A percentile compares a stretch with the other conserved stretches of the same genome.
Conservation (phyloP, 2,113 vertebrate genomes). For the Apteryx mantelli region DNA sequence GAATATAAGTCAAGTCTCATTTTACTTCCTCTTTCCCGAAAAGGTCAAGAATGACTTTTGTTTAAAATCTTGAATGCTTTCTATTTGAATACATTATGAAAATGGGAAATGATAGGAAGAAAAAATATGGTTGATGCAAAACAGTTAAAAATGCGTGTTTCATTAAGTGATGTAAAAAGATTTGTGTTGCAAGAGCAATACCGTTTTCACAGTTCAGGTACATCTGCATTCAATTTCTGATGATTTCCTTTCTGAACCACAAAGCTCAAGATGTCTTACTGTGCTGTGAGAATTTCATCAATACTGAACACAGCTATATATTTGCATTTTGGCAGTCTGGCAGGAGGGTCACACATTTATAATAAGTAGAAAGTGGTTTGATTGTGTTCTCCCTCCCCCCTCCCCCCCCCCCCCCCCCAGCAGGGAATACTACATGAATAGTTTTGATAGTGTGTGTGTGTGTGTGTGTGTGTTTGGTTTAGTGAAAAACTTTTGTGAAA, state of each 20-base stretch:
- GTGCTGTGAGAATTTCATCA: not conserved
- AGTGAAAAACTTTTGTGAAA: not conserved
- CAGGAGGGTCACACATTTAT: not conserved
- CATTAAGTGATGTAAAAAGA: not conserved
- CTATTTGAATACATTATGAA: not conserved
- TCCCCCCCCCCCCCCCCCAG: not conserved
- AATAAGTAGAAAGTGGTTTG: not conserved
- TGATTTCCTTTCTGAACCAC: not conserved
- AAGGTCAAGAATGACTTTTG: not conserved
- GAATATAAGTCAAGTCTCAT: not conserved
- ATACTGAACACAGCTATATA: not conserved
- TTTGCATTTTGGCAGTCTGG: constrained; percentile 7
- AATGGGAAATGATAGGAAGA: not conserved
- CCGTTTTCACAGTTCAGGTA: constrained; percentile 24
- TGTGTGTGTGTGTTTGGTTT: no score
- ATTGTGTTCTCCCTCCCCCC: no score
- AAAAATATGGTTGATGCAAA: not conserved
- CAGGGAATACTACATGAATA: not conserved
- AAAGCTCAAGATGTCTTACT: not conserved
- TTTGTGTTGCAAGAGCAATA: not conserved
- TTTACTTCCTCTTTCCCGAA: not conserved
- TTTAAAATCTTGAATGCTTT: not conserved
- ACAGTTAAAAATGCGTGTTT: not conserved
- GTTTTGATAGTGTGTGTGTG: not conserved
- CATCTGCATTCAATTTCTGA: constrained; percentile 13